Evolutionary conservation across 1,140 invertebrate genomes (phyloP), one percentile per base, ranked within the genome.

Genomic region (Micrasema minimum): DNA sequence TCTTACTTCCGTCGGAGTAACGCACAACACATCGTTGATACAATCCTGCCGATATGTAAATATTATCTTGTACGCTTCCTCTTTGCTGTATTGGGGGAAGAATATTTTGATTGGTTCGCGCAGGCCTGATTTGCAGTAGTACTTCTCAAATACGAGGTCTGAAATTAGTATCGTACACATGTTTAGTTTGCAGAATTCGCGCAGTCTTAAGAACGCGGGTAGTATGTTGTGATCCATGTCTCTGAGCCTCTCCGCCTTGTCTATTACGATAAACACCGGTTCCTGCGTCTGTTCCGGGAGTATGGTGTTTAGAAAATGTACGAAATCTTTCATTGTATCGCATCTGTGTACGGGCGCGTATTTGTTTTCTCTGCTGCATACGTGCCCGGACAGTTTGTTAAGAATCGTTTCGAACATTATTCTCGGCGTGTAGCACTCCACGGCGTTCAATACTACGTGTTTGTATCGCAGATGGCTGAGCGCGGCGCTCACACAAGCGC

Each of bases 1-100:
- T 73, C 76, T 69, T 53, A 72, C 64, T 50, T 77, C 77, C 14
- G 79, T 74, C 18, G 78, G 65, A 55, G 77, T 48, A 75, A 76
- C 77, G n/a, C 38, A 74, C 12, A 80, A 67, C 14, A 83, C 71
- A 71, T 80, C 72, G 41, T 77, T 69, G 7, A 80, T 75, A 74
- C 80, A 85, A n/a, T 74, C 72, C 57, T 80, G 77, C 26, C 82
- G 81, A 20, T 78, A 66, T 18, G 80, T 23, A 68, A 81, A 83
- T 76, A 96, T 85, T 71, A 97, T 93, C 77, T 90, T 84, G n/a
- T 85, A 78, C 0, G 95, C 80, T 78, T 96, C 92, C 10, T 92
- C 89, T 83, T 90, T 91, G 12, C 83, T 90, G 77, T 96, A 97
- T 76, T 95, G 93, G 0, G 92, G 87, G 80, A 95, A 94, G 79